A percentile compares a stretch with the other conserved stretches of the same genome.
phyloP scores from a whole-genome alignment of 2,888 invertebrate genomes.

The Lamproptera curius region DNA sequence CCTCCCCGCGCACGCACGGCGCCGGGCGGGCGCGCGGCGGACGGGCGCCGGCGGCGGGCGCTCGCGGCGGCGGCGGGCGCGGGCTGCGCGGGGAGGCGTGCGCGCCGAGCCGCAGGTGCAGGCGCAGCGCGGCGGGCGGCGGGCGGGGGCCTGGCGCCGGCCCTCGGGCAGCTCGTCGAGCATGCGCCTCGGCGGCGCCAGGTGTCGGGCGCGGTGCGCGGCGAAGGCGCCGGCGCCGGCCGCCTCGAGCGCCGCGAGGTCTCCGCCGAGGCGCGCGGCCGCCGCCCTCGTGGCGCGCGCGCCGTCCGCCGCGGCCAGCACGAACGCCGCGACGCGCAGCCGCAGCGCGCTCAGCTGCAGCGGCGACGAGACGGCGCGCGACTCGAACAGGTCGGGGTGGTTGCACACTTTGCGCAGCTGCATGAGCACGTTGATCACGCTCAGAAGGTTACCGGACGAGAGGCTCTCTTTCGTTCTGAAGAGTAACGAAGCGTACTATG shows the following conservation, averaged over 20 bases:
- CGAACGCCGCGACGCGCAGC: conserved; percentile 85
- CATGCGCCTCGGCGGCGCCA: conserved; percentile 81
- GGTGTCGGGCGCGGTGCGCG: conserved; percentile 86
- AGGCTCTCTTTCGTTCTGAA: conserved; percentile 94
- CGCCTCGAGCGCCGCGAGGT: conserved; percentile 80
- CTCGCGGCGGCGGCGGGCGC: conserved; percentile 32
- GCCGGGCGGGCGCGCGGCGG: conserved; percentile 78
- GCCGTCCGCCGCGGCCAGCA: conserved; percentile 81
- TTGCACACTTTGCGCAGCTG: conserved; percentile 98
- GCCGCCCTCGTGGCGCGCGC: conserved; percentile 84
- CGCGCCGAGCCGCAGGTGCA: conserved; percentile 66
- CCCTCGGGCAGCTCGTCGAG: conserved; percentile 72
- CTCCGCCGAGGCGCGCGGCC: conserved; percentile 86
- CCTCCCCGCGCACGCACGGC: conserved; percentile 75
- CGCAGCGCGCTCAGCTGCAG: conserved; percentile 91
- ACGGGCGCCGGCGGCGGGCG: conserved; percentile 44
- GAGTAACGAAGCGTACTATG: too few relatives aligned
- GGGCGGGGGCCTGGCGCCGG: conserved; percentile 81
- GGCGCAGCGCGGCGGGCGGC: conserved; percentile 80
- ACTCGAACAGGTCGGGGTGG: conserved; percentile 98
- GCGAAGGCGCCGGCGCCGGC: conserved; percentile 88
- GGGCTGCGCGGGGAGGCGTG: conserved; percentile 35
- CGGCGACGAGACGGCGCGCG: conserved; percentile 95
- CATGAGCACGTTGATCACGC: conserved; percentile 98
- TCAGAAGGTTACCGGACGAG: conserved; percentile 93